Base-by-base conservation (phyloP, 2,797 vertebrate species). In the Phrynocephalus forsythii region DNA sequence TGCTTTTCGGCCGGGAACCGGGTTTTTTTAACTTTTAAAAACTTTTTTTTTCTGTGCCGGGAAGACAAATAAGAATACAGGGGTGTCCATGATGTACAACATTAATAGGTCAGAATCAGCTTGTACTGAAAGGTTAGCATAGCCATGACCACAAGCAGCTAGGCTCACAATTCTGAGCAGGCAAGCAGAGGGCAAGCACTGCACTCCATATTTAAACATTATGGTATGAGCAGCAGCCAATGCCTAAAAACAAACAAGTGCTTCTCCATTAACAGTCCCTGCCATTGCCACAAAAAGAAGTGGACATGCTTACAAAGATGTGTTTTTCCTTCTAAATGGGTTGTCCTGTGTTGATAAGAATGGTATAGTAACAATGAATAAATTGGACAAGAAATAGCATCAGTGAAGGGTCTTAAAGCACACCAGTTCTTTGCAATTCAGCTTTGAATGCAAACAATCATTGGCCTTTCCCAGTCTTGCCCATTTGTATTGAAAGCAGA, bases 401-500 rank as follows among this genome's bases (percentile, higher is more conserved):
- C 63, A 48, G 20, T 11, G 3, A 44, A 44, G 44, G 63, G 11
- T 67, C 24, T 13, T 81, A 68, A 44, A 38, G 44, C 26, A 81
- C 33, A 80, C 8, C n/a, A 80, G n/a, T 80, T 80, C 9, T 63
- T 80, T 56, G 6, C 28, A 30, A n/a, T 56, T 79, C 50, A 24
- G 28, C 15, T 7, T 63, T 75, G 26, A 77, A 3, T 67, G 38
- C 20, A 77, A n/a, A 13, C 26, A 48, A 77, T 18, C 15, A 50
- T 66, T 1, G 3, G n/a, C 38, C 52, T 76, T 76, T 18, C 60
- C 66, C 30, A 81, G 66, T 67, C 82, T 86, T 79, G 52, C 2
- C 75, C 48, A 69, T 11, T 67, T 66, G 69, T 20, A 69, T 11
- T 79, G 20, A 83, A 88, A 88, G 38, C 69, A 48, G 48, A 68